phyloP scores from a whole-genome alignment of 1,140 invertebrate species.

The Thaumatotibia leucotreta region DNA sequence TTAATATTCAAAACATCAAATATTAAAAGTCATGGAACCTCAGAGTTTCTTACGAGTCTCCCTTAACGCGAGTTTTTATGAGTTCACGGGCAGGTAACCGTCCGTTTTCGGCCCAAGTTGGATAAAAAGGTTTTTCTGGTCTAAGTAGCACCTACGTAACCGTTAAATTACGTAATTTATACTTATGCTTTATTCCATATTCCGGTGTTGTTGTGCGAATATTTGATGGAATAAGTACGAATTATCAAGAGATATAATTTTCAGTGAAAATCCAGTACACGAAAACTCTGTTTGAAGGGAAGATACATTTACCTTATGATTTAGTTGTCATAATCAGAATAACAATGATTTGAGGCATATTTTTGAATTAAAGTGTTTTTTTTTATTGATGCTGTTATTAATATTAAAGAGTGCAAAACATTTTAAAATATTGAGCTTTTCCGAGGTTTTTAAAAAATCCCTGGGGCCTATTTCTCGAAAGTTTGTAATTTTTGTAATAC shows the following conservation, averaged over 20 bases:
- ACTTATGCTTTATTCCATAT: not conserved
- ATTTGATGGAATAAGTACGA: not conserved
- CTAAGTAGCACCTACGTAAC: not conserved
- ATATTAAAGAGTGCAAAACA: too few species aligned
- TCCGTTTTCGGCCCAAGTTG: not conserved
- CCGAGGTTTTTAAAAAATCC: too few species aligned
- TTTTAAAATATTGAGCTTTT: too few species aligned
- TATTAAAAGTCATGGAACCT: not conserved
- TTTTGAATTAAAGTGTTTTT: too few species aligned
- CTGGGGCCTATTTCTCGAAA: too few species aligned
- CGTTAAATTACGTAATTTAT: slow-evolving; percentile 1
- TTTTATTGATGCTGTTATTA: too few species aligned
- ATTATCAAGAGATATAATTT: not conserved
- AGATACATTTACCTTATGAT: too few species aligned
- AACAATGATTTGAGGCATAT: too few species aligned
- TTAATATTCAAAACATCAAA: not conserved
- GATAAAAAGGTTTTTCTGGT: slow-evolving; percentile 4
- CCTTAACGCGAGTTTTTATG: not conserved
- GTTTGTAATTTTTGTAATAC: too few species aligned
- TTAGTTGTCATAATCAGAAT: too few species aligned
- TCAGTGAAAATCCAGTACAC: too few species aligned
- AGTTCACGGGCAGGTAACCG: not conserved
- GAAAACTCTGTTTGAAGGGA: too few species aligned
- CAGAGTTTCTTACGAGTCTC: not conserved
- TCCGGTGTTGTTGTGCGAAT: not conserved